Evolutionary conservation across 2,888 invertebrate genomes (phyloP).

Genomic region (Oxycera nigricornis): DNA sequence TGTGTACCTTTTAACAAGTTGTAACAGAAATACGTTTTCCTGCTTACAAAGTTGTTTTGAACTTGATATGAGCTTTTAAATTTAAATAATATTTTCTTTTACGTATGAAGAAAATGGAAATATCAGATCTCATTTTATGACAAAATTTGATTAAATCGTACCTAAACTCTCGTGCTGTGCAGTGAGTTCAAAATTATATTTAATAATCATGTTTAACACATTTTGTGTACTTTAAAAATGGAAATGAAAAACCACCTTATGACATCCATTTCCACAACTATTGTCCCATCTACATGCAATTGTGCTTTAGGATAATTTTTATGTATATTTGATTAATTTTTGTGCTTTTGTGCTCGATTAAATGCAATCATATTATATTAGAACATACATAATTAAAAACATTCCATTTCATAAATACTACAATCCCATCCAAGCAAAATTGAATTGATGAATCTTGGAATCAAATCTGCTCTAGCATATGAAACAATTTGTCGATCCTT

Average conservation of each 20-base stretch:
- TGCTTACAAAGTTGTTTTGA: no score
- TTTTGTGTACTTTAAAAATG: not conserved
- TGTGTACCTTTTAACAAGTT: no score
- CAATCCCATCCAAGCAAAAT: not conserved
- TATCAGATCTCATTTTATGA: slow-evolving; percentile 1
- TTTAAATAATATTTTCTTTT: not conserved
- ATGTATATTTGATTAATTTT: not conserved
- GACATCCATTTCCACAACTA: slow-evolving; percentile 26
- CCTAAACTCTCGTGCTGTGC: not conserved
- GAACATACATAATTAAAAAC: not conserved
- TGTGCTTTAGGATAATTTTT: slow-evolving; percentile 3
- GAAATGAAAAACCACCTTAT: not conserved
- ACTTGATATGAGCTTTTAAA: not conserved
- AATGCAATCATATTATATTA: not conserved
- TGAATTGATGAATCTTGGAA: no score
- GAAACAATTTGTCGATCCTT: slow-evolving; percentile 23
- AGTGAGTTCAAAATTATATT: not conserved
- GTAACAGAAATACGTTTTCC: no score
- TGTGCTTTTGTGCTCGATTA: not conserved
- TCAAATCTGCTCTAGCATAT: not conserved
- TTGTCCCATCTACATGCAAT: slow-evolving; percentile 1
- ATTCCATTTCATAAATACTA: slow-evolving; percentile 31
- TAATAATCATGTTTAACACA: not conserved
- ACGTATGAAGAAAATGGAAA: not conserved
- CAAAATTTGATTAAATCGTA: no score